These are phyloP conservation scores for Malacoctenus gilli DNA, from an alignment of 2,797 vertebrate genomes.

Conservation along the genomic window DNA sequence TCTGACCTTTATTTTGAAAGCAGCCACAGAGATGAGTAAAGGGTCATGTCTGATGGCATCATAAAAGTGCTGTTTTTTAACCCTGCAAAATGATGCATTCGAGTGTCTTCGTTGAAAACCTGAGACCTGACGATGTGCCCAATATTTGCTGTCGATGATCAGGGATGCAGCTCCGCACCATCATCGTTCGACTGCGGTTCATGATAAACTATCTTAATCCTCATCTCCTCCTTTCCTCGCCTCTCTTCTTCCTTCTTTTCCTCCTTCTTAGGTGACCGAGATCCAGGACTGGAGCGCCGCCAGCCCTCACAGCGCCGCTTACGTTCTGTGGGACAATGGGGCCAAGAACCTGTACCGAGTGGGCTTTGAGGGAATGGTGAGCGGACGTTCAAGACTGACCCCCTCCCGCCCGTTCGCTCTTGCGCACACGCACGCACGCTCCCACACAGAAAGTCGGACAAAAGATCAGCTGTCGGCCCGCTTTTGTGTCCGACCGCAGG, in stretches of 20 bases:
- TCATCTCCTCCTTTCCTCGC: constrained; percentile 24
- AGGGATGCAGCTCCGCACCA: too few relatives aligned
- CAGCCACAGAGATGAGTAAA: not conserved
- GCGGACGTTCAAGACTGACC: constrained; percentile 40
- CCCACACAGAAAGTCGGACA: constrained; percentile 30
- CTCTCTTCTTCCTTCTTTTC: not conserved
- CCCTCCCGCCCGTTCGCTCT: too few relatives aligned
- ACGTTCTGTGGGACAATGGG: constrained; percentile 99
- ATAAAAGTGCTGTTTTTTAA: too few relatives aligned
- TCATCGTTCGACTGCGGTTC: too few relatives aligned
- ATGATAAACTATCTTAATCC: too few relatives aligned
- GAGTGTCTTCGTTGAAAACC: too few relatives aligned
- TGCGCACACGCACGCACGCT: too few relatives aligned
- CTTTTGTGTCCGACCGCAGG: constrained; percentile 69
- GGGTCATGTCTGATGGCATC: too few relatives aligned
- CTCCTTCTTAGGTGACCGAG: constrained; percentile 90
- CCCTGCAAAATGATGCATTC: too few relatives aligned
- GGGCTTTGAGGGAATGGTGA: constrained; percentile 99
- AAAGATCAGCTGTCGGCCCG: constrained; percentile 73
- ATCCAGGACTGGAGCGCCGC: constrained; percentile 99
- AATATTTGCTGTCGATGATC: too few relatives aligned
- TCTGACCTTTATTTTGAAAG: constrained; percentile 26
- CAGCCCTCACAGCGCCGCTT: constrained; percentile 97
- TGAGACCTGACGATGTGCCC: too few relatives aligned
- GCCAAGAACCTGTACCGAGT: constrained; percentile 99